Evolutionary conservation across 2,888 invertebrate species (phyloP), one percentile per base, ranked within the genome.

Genomic region (Drosophila falleni): DNA sequence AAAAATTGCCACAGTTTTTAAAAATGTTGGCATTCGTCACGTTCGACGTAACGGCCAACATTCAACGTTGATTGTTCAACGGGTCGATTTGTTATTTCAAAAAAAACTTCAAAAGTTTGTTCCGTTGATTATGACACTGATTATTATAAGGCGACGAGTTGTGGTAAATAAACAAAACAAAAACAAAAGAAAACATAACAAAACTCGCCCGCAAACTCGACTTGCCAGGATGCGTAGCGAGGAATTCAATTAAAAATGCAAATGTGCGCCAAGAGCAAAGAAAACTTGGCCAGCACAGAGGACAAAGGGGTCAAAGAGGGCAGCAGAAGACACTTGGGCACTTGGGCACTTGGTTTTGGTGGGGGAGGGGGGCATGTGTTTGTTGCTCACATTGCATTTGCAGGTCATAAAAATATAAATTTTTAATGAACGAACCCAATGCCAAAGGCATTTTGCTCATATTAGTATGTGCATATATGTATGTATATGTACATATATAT

Each of bases 171-270:
- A 83, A 81, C 74, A 76, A 55, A 74, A 16, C 2, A n/a, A n/a
- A n/a, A n/a, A n/a, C n/a, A n/a, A n/a, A n/a, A n/a, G n/a, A n/a
- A n/a, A n/a, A n/a, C n/a, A n/a, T n/a, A 83, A 81, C 74, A 76
- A 55, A 74, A 16, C 2, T 46, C 39, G 26, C 44, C 51, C 23
- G 16, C 29, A 16, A 16, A 49, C n/a, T 31, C 10, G 23, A 37
- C 26, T 31, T 23, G 41, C 41, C 79, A 79, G 71, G 71, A 81
- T 63, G 65, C 65, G 58, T 46, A 49, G 58, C 70, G 55, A 63
- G 63, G 54, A 66, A 78, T 74, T 82, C 70, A 86, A 82, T 85
- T 82, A 74, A 77, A 77, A 79, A 79, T 77, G 82, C 74, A 71
- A 82, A 87, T 85, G 42, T 49, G 51, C 46, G 15, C 11, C 51